Evolutionary conservation across 2,113 vertebrate species (phyloP).

Genomic region (Alexandromys fortis): DNA sequence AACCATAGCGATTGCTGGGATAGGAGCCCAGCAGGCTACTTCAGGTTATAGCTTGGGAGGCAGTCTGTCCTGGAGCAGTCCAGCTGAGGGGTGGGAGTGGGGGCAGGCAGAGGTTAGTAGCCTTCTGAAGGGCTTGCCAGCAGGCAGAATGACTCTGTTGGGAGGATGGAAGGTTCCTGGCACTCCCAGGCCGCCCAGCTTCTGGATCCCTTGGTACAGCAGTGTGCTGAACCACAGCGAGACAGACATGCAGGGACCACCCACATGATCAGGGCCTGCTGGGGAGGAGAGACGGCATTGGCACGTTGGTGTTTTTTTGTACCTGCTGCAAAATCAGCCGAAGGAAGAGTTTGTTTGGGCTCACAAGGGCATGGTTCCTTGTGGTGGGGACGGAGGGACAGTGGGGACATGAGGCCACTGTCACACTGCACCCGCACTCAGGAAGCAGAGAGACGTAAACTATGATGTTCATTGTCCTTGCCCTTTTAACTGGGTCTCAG

Average conservation of each 20-base stretch:
- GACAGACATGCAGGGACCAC: not conserved
- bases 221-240: not conserved
- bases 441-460: not conserved
- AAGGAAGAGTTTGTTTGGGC: not conserved
- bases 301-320: not conserved
- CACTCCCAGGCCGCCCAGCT: not conserved
- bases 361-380: not conserved
- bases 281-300: not conserved
- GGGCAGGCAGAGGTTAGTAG: not conserved
- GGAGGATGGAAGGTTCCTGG: not conserved
- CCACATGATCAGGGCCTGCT: not conserved
- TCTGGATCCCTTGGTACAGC: not conserved
- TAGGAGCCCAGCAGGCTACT: not conserved
- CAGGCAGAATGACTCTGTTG: not conserved
- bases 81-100: no score
- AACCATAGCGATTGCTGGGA: not conserved
- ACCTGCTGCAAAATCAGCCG: not conserved
- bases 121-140: not conserved
- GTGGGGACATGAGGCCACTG: not conserved
- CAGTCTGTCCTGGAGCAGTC: not conserved
- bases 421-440: not conserved
- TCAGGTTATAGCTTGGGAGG: not conserved
- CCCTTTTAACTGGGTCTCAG: not conserved
- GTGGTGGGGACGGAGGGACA: not conserved
- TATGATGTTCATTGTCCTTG: rapidly evolving